Evolutionary conservation across 2,888 invertebrate genomes (phyloP), one percentile per base, ranked within the genome.

Genomic region (Papilio elwesi): DNA sequence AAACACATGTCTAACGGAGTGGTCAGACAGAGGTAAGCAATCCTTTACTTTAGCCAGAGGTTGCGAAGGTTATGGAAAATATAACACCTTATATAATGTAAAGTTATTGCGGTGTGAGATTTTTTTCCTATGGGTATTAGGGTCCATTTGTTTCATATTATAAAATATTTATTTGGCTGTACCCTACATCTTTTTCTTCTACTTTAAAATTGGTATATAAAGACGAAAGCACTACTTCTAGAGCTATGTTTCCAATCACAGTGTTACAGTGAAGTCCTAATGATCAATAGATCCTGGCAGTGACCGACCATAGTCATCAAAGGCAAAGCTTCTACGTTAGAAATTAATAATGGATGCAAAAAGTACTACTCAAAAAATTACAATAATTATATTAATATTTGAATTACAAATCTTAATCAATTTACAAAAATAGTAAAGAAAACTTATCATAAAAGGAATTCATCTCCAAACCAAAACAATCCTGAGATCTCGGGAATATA

Each of bases 401-500:
- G 55, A 47, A 53, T 26, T 48, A 48, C 53, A 65, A 59, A 26
- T 57, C n/a, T 59, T 65, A 53, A 26, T 26, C 1, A 26, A 72
- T 55, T 53, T 53, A 76, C 48, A 59, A 36, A 75, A 68, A 75
- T 71, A 68, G 2, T 69, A 74, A 76, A 78, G 77, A 74, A 76
- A 77, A 75, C 77, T 75, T 75, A 74, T 62, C 74, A 70, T 79
- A 57, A 74, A 74, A 74, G 76, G 70, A 75, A 77, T 77, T 76
- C 75, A 78, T 77, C 76, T 80, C 79, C 74, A 78, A 74, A 79
- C 74, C 76, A 69, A 82, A 80, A 74, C 71, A 81, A 80, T 79
- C 79, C 76, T 87, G 87, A 87, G 87, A 87, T 87, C 87, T 81
- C 78, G 79, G 81, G 79, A 82, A 83, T 79, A 80, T 71, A 73